Evolutionary conservation across 1,140 invertebrate genomes (phyloP).

Genomic region (Cydia amplana): DNA sequence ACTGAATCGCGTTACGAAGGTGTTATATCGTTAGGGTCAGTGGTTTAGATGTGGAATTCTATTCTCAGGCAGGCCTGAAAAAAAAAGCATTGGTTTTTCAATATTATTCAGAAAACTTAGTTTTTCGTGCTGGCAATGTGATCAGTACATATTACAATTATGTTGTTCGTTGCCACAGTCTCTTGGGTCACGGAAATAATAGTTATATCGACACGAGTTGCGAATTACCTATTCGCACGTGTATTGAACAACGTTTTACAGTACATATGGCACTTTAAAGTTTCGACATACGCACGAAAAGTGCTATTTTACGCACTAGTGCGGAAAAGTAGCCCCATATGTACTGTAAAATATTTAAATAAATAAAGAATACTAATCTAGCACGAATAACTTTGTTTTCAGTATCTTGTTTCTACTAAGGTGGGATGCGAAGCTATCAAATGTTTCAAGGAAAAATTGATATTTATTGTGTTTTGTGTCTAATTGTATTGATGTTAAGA

Average conservation of each 20-base stretch:
- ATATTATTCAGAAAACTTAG: not conserved
- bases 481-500: constrained; percentile 23
- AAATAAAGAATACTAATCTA: not conserved
- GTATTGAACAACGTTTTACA: no score
- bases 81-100: not conserved
- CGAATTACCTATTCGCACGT: no score
- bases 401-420: not conserved
- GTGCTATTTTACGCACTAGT: no score
- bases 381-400: not conserved
- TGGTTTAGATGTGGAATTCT: not conserved
- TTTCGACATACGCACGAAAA: no score
- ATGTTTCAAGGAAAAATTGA: constrained; percentile 21
- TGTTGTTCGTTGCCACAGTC: not conserved
- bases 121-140: not conserved
- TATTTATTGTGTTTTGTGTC: constrained; percentile 32
- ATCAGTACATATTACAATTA: not conserved
- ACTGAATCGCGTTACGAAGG: not conserved
- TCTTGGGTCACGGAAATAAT: not conserved
- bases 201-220: no score
- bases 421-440: constrained; percentile 2
- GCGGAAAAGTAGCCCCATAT: no score
- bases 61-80: constrained; percentile 10
- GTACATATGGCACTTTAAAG: no score
- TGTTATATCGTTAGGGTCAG: not conserved
- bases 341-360: no score